Evolutionary conservation across 1,140 invertebrate genomes (phyloP), one percentile per base, ranked within the genome.

Genomic region (Aphaenogaster ashmeadi): DNA sequence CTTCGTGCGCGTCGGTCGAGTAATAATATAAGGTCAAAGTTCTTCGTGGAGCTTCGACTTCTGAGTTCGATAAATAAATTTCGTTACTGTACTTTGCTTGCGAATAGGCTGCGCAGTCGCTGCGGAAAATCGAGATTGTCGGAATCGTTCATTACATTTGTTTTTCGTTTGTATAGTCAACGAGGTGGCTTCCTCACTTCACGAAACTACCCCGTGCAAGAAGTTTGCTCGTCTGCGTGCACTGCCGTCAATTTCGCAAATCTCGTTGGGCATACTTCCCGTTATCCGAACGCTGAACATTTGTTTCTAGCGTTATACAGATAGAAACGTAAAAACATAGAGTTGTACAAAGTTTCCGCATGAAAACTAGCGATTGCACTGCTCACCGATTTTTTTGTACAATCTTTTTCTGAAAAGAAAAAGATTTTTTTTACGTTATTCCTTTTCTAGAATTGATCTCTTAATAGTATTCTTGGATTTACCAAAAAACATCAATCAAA

Each of bases 191-290:
- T 47, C 15, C 44, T 62, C 67, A 38, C 27, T 83, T 27, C 0
- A 38, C 38, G 41, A 72, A 83, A 74, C 80, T 38, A 75, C 80
- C 80, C 69, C 69, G 18, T 50, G 69, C 54, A 66, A 69, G 67
- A 75, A 78, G 58, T 50, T 69, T 75, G 64, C 62, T 72, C 33
- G 38, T 44, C 66, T 15, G 44, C 11, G 33, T 50, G 52, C 56
- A 15, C 52, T 18, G 44, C 36, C 75, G 64, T 54, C 77, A 62
- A 86, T 91, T 81, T 86, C 54, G 71, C 81, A 87, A 91, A 88
- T 90, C 86, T 86, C 77, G 5, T 9, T 21, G 58, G 52, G n/a
- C 21, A 60, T 15, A 36, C 50, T 74, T 88, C 74, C 90, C 89
- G 90, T 91, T 91, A 91, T 13, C 36, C 44, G 87, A 85, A 67